Conservation (phyloP, 1,140 invertebrate species). For the Aphelenchoides fujianensis region DNA sequence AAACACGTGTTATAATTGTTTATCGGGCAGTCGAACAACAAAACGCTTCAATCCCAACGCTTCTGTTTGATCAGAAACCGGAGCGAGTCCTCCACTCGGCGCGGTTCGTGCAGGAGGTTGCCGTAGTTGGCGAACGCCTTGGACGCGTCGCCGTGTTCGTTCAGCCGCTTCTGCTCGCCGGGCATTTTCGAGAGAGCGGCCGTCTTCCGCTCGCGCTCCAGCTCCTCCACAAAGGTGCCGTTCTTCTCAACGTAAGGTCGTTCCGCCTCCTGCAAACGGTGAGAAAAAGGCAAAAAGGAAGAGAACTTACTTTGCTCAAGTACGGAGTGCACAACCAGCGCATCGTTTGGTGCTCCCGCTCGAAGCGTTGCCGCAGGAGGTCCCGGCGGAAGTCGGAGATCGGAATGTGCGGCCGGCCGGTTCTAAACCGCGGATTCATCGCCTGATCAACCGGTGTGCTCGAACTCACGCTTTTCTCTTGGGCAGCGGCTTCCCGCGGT, state of each 20-base stretch:
- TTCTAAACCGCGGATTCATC: conserved; percentile 36
- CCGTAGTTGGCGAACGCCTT: conserved; percentile 48
- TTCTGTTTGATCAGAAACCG: conserved; percentile 43
- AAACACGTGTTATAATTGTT: too few relatives aligned
- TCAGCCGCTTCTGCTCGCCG: conserved; percentile 40
- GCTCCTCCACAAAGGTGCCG: conserved; percentile 41
- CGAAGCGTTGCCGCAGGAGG: conserved; percentile 38
- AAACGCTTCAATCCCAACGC: conserved; percentile 60
- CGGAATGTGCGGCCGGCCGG: conserved; percentile 45
- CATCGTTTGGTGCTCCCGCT: conserved; percentile 56
- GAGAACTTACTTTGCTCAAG: conserved; percentile 45
- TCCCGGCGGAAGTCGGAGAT: conserved; percentile 37
- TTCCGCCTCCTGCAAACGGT: conserved; percentile 44
- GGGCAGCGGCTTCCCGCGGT: conserved; percentile 53
- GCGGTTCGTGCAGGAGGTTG: conserved; percentile 51
- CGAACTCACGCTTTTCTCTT: conserved; percentile 53
- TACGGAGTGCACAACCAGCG: conserved; percentile 54
- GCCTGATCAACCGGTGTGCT: conserved; percentile 3
- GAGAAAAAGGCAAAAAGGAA: not conserved
- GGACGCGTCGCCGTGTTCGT: conserved; percentile 34
- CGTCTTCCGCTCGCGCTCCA: conserved; percentile 25
- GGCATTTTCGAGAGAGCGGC: conserved; percentile 50
- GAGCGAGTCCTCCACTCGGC: conserved; percentile 58
- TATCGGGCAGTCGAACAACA: conserved; percentile 2
- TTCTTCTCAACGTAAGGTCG: conserved; percentile 43